Percentiles rank a stretch among this genome's conserved stretches.
Conservation (phyloP, 1,140 invertebrate genomes). For the Drosophila setifemur region DNA sequence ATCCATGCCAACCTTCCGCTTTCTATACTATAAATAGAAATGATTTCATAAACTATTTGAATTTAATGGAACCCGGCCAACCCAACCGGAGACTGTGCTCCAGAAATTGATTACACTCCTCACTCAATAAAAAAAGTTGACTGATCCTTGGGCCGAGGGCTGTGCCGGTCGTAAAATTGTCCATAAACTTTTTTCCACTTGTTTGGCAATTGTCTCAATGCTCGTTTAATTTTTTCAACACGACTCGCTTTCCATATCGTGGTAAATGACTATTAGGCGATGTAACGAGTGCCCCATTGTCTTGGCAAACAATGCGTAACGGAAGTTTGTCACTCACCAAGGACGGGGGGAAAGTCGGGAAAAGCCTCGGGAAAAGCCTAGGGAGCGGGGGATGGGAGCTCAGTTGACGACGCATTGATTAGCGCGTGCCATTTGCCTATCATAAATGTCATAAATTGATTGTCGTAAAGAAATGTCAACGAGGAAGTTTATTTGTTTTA, state of each 20-base stretch:
- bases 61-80: slow-evolving; percentile 25
- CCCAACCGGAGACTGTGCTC: not conserved
- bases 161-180: slow-evolving; percentile 49
- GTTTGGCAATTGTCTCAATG: slow-evolving; percentile 66
- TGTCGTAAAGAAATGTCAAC: slow-evolving; percentile 51
- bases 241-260: slow-evolving; percentile 58
- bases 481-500: slow-evolving; percentile 50
- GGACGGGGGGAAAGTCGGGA: not conserved
- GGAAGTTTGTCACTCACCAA: slow-evolving; percentile 49
- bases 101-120: slow-evolving; percentile 48
- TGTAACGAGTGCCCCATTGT: slow-evolving; percentile 43
- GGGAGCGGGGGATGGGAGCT: slow-evolving; percentile 1
- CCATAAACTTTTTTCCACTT: slow-evolving; percentile 54
- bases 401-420: slow-evolving; percentile 63
- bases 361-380: not conserved
- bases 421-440: slow-evolving; percentile 75
- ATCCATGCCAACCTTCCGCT: not conserved
- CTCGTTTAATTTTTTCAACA: slow-evolving; percentile 64
- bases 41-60: slow-evolving; percentile 38
- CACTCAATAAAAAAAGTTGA: slow-evolving; percentile 54
- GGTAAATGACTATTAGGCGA: slow-evolving; percentile 54
- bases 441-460: slow-evolving; percentile 71
- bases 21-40: slow-evolving; percentile 22
- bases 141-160: slow-evolving; percentile 19
- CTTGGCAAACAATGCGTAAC: slow-evolving; percentile 65